Base-by-base conservation (phyloP, 2,113 vertebrate species). In the Indicator maculatus region DNA sequence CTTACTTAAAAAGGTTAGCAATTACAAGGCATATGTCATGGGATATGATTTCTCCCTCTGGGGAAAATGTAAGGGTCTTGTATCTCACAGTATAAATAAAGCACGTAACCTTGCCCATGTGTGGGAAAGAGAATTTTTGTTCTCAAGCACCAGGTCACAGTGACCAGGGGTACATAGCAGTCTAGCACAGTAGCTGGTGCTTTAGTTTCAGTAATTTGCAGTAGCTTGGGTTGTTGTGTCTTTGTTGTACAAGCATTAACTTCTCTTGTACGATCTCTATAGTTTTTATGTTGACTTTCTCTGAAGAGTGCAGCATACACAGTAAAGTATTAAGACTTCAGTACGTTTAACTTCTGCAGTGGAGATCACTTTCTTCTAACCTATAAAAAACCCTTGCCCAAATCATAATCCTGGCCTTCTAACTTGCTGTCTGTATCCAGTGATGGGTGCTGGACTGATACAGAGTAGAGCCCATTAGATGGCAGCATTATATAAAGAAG, bases 21-120 rank as follows among this genome's bases (percentile, higher is more conserved):
- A n/a, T 91, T 88, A 82, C 82, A 91, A 89, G 76, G 50, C 93
- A 23, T 61, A 82, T 93, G 93, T 88, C 83, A 91, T 50, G 79
- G 93, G 88, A 90, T 96, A 82, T 0, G 5, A 59, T 95, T 95
- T 94, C 90, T 90, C n/a, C 83, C 94, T 85, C 83, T 36, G 38
- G 89, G 88, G 73, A 88, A 88, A 90, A 93, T 56, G 31, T 44
- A 78, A 87, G 44, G 26, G 56, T 93, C 72, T 93, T 81, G 36
- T 93, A 39, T 94, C 85, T 94, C 70, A 53, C 53, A 75, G 65
- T 75, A 90, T 82, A 96, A 95, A 93, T 95, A 95, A 93, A 78
- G 83, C 88, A 84, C 76, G 56, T 72, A 91, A 64, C 55, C 24
- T 59, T 93, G 58, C 52, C 85, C 55, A 31, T 82, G 61, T 88